Conservation (phyloP, 2,888 invertebrate genomes). For the Tryphoninae sp. region DNA sequence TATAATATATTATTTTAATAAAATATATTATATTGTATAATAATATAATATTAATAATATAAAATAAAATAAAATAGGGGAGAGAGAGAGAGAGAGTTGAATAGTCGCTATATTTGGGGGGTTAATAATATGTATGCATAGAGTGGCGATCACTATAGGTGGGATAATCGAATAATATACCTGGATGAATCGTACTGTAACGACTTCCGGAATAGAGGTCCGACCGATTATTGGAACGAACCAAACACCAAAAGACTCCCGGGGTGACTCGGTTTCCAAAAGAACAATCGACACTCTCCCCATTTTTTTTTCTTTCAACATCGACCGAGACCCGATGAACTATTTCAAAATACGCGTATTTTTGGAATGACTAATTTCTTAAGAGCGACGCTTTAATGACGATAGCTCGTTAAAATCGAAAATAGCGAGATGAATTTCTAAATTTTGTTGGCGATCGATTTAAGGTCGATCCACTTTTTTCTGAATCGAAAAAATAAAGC, state of each 20-base stretch:
- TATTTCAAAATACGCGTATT: not conserved
- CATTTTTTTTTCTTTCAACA: not conserved
- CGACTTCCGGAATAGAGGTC: not conserved
- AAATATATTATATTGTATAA: not conserved
- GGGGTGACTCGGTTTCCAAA: not conserved
- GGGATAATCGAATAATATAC: constrained; percentile 20
- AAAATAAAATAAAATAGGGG: too few species aligned
- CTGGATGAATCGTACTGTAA: constrained; percentile 1
- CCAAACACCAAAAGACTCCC: not conserved
- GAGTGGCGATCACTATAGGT: not conserved
- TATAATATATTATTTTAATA: not conserved
- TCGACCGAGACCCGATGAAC: not conserved
- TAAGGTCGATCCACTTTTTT: not conserved
- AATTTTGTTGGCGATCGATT: not conserved
- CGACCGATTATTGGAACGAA: not conserved
- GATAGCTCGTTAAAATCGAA: not conserved
- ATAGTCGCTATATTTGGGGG: constrained; percentile 1
- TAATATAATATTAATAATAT: too few species aligned
- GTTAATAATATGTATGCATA: not conserved
- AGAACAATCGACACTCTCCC: not conserved
- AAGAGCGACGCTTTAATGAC: not conserved
- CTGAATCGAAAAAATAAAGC: not conserved
- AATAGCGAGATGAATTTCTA: not conserved
- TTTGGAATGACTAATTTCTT: not conserved
- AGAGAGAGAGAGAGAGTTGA: not conserved